Conservation (phyloP, 2,888 invertebrate genomes). For the Synergus japonicus region DNA sequence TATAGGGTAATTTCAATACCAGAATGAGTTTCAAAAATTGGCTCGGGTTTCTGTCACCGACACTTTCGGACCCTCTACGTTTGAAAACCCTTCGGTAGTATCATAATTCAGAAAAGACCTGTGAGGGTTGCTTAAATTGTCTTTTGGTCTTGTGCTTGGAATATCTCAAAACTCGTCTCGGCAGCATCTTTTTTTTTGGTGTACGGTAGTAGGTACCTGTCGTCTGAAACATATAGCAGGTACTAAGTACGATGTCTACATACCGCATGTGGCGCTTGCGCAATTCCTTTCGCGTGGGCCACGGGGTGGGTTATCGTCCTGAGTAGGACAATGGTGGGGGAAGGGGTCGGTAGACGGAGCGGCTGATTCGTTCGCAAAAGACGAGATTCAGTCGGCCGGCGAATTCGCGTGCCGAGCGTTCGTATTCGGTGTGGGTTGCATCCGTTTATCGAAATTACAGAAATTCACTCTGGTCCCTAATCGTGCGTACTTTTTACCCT, state of each 20-base stretch:
- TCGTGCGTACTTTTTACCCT: not conserved
- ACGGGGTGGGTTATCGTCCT: conserved; percentile 48
- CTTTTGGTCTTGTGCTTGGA: conserved; percentile 6
- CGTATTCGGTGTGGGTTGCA: conserved; percentile 56
- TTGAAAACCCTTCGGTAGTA: not conserved
- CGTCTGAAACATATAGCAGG: conserved; percentile 44
- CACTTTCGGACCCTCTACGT: not conserved
- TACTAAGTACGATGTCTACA: conserved; percentile 41
- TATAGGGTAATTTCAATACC: not conserved
- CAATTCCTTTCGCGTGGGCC: conserved; percentile 46
- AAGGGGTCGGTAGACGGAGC: conserved; percentile 53
- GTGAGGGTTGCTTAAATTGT: not conserved
- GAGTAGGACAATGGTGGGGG: conserved; percentile 46
- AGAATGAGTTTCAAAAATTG: not conserved
- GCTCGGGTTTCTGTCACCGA: not conserved
- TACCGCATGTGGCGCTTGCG: conserved; percentile 55
- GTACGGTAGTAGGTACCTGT: conserved; percentile 42
- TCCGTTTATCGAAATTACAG: conserved; percentile 12
- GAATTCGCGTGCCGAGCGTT: conserved; percentile 76
- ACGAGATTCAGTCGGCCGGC: conserved; percentile 76
- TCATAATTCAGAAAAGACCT: conserved; percentile 1
- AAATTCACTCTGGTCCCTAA: conserved; percentile 29
- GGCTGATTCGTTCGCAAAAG: conserved; percentile 67
- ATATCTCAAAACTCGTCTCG: conserved; percentile 22
- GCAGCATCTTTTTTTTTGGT: conserved; percentile 7